Evolutionary conservation across 2,113 vertebrate genomes (phyloP).

Genomic region (Epinephelus fuscoguttatus): DNA sequence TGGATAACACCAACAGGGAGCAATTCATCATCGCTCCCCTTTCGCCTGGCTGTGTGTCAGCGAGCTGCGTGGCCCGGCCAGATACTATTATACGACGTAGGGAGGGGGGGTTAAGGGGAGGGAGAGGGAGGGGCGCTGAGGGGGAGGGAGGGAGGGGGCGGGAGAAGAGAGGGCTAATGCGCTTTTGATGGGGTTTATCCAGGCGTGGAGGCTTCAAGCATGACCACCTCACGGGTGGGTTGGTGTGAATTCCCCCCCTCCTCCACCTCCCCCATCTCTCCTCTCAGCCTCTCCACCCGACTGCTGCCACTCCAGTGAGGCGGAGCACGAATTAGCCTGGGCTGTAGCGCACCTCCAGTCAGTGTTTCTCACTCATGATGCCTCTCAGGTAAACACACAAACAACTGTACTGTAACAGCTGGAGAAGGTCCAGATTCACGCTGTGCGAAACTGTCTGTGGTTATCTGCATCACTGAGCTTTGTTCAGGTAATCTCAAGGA

Average conservation of each 20-base stretch:
- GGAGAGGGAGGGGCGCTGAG: constrained; percentile 75
- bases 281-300: constrained; percentile 24
- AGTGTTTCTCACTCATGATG: constrained; percentile 12
- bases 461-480: neutral
- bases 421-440: constrained; percentile 14
- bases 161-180: constrained; percentile 92
- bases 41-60: constrained; percentile 89
- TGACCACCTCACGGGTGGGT: constrained; percentile 84
- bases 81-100: constrained; percentile 95
- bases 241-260: constrained; percentile 70
- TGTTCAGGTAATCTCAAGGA: neutral
- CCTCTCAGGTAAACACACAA: constrained; percentile 40
- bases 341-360: constrained; percentile 21
- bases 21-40: constrained; percentile 95
- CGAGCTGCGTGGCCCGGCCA: constrained; percentile 90
- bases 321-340: constrained; percentile 21
- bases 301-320: constrained; percentile 35
- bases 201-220: constrained; percentile 93
- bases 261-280: constrained; percentile 14
- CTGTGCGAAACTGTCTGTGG: neutral
- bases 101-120: constrained; percentile 82
- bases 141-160: constrained; percentile 72
- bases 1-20: constrained; percentile 92
- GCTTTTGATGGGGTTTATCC: constrained; percentile 98
- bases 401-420: constrained; percentile 22